Conservation (phyloP, 2,797 vertebrate species). For the Phrynocephalus guinanensis region DNA sequence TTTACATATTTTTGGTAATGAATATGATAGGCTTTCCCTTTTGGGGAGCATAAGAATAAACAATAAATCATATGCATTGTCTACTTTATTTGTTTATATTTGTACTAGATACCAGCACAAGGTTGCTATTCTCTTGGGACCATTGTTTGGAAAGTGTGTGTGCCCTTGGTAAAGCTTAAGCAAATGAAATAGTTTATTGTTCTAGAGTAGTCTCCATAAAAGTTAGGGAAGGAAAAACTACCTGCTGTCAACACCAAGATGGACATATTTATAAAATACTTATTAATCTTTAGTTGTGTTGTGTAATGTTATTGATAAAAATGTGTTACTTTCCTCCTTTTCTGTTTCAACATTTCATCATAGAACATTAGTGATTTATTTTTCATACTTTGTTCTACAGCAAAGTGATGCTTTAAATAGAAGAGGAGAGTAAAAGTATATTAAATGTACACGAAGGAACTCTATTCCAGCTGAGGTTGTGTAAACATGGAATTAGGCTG, state of each 20-base stretch:
- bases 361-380: background rate
- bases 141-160: background rate
- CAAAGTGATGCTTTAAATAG: background rate
- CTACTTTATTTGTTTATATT: background rate
- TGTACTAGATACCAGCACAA: background rate
- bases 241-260: background rate
- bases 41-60: background rate
- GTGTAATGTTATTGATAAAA: background rate
- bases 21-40: background rate
- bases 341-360: background rate
- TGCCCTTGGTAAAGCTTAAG: background rate
- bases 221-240: background rate
- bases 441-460: background rate
- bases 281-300: background rate
- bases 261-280: background rate
- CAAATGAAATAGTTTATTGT: background rate
- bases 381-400: background rate
- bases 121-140: background rate
- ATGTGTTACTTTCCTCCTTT: background rate
- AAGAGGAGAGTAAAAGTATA: conserved; percentile 3
- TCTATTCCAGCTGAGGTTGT: background rate
- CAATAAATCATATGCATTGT: background rate
- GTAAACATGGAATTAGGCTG: background rate
- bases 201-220: background rate
- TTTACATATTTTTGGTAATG: background rate